Percentiles rank a stretch among this genome's conserved stretches.
Conservation (phyloP, 2,888 invertebrate genomes). For the Furcula furcula region DNA sequence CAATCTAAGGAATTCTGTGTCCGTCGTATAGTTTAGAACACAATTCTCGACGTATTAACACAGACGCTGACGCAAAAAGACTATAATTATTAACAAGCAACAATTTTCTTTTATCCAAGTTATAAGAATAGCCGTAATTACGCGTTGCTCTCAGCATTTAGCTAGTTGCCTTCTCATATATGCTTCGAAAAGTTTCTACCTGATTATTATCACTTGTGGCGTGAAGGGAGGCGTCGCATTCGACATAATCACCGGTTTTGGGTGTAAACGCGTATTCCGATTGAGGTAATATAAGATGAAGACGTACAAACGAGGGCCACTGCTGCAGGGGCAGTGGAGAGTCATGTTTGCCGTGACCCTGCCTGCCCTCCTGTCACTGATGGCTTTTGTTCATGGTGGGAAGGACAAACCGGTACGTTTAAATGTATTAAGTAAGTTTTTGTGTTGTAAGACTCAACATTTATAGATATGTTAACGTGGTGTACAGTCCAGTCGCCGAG, state of each 20-base stretch:
- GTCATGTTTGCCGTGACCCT: constrained; percentile 58
- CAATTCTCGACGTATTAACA: too few species aligned
- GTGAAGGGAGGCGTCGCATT: constrained; percentile 37
- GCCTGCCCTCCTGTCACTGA: constrained; percentile 43
- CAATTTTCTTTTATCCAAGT: not conserved
- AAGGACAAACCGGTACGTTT: constrained; percentile 64
- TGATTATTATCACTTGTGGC: constrained; percentile 55
- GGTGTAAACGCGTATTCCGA: constrained; percentile 43
- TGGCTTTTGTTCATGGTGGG: constrained; percentile 41
- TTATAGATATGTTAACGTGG: too few species aligned
- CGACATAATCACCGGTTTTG: constrained; percentile 53
- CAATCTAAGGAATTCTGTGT: too few species aligned
- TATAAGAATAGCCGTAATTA: constrained; percentile 7
- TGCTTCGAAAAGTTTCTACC: constrained; percentile 48
- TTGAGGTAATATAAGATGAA: constrained; percentile 31
- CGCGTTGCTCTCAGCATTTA: constrained; percentile 24
- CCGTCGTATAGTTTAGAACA: too few species aligned
- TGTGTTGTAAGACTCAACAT: too few species aligned
- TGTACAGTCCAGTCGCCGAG: too few species aligned
- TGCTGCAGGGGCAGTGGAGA: constrained; percentile 35
- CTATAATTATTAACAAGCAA: too few species aligned
- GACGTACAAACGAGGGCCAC: constrained; percentile 13
- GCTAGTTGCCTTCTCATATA: constrained; percentile 52
- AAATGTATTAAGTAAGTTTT: not conserved
- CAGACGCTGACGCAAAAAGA: too few species aligned